Evolutionary conservation across 35 echinoderm and acorn worm species (phyloP).

Genomic region (Lytechinus variegatus): DNA sequence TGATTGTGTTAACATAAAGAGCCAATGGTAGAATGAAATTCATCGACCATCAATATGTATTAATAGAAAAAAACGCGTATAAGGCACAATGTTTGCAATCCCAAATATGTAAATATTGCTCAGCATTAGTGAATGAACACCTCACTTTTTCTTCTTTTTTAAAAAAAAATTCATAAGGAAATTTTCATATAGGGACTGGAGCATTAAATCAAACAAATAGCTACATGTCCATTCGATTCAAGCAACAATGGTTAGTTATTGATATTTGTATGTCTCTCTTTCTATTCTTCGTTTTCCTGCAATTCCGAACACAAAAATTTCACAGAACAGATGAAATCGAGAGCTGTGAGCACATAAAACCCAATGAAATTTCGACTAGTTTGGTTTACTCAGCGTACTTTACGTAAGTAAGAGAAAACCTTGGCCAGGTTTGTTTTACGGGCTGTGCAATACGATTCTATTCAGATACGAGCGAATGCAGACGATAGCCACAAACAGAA

Average conservation of each 20-base stretch:
- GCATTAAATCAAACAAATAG: not conserved
- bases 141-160: too few relatives aligned
- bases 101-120: too few relatives aligned
- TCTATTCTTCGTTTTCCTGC: not conserved
- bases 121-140: too few relatives aligned
- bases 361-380: not conserved
- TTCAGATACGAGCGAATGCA: not conserved
- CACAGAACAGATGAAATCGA: not conserved
- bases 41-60: too few relatives aligned
- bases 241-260: not conserved
- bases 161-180: too few relatives aligned
- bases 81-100: too few relatives aligned
- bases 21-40: too few relatives aligned
- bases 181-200: too few relatives aligned
- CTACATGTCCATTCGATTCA: not conserved
- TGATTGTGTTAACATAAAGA: too few relatives aligned
- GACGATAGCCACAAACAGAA: not conserved
- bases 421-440: not conserved
- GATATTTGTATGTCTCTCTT: not conserved
- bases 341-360: constrained; percentile 15
- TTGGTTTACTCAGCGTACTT: constrained; percentile 33
- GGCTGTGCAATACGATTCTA: not conserved
- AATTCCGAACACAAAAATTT: not conserved
- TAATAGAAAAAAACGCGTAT: too few relatives aligned
- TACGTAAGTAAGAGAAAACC: constrained; percentile 9